These are phyloP conservation scores for Tinamus guttatus DNA, from an alignment of 2,113 vertebrate species.

Conservation along the genomic window DNA sequence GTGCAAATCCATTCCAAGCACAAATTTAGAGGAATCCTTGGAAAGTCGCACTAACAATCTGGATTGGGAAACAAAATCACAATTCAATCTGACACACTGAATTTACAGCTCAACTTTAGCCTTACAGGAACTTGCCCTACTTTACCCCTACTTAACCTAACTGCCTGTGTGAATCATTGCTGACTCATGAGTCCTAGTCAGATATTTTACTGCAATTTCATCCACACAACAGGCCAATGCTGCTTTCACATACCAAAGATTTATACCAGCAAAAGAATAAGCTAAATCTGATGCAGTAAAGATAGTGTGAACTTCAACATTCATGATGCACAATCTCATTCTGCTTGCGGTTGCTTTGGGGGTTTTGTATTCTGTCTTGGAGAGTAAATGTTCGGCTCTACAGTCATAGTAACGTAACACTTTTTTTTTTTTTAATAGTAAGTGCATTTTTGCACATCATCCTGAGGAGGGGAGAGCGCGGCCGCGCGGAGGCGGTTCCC, in stretches of 20 bases:
- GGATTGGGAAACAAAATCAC: background rate
- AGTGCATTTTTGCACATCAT: background rate
- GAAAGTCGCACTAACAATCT: background rate
- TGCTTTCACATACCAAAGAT: background rate
- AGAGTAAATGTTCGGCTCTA: background rate
- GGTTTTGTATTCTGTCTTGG: background rate
- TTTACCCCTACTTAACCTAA: background rate
- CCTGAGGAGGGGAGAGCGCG: background rate
- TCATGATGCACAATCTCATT: background rate
- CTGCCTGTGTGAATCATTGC: background rate
- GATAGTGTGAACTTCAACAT: background rate
- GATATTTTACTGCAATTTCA: background rate
- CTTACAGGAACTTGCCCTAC: background rate
- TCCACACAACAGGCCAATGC: rapidly evolving
- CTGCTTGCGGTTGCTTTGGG: background rate
- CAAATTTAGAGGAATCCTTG: background rate
- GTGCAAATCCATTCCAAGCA: background rate
- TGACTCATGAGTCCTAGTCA: background rate
- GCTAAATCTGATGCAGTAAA: background rate
- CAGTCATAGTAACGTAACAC: background rate
- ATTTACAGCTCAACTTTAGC: background rate
- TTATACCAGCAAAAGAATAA: background rate
- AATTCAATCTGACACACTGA: background rate
- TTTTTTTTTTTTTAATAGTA: background rate
- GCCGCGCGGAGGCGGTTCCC: background rate